Evolutionary conservation across 2,797 vertebrate genomes (phyloP).

Genomic region (Merluccius polli): DNA sequence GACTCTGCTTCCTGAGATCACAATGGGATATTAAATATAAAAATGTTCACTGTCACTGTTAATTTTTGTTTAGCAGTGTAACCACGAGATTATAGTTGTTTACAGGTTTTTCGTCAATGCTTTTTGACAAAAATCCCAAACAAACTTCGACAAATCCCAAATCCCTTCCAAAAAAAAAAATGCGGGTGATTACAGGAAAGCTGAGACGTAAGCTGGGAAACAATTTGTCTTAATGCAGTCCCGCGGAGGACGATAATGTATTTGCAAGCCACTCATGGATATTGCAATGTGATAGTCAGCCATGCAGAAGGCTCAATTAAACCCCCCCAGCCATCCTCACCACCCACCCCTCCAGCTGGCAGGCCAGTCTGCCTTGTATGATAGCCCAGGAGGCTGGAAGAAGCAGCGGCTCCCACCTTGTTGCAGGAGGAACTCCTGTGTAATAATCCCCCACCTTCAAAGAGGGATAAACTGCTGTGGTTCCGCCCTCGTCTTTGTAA

Average conservation of each 20-base stretch:
- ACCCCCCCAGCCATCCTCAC: background rate
- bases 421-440: background rate
- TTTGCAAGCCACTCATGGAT: slow-evolving; percentile 1
- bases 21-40: background rate
- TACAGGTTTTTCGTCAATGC: background rate
- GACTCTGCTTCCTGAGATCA: background rate
- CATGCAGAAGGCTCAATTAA: background rate
- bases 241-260: background rate
- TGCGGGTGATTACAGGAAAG: background rate
- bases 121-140: background rate
- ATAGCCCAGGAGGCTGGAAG: background rate
- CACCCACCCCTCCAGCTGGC: background rate
- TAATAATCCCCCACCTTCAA: background rate
- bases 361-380: background rate
- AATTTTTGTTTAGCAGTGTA: background rate
- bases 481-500: background rate
- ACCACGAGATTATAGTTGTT: background rate
- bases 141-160: background rate
- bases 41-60: no score
- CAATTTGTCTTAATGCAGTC: background rate
- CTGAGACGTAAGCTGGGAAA: background rate
- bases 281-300: background rate
- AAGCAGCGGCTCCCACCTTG: background rate
- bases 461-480: background rate
- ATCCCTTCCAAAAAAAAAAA: background rate